These are phyloP conservation scores for Chascanopsetta lugubris DNA, from an alignment of 2,113 vertebrate species.

Conservation along the genomic window DNA sequence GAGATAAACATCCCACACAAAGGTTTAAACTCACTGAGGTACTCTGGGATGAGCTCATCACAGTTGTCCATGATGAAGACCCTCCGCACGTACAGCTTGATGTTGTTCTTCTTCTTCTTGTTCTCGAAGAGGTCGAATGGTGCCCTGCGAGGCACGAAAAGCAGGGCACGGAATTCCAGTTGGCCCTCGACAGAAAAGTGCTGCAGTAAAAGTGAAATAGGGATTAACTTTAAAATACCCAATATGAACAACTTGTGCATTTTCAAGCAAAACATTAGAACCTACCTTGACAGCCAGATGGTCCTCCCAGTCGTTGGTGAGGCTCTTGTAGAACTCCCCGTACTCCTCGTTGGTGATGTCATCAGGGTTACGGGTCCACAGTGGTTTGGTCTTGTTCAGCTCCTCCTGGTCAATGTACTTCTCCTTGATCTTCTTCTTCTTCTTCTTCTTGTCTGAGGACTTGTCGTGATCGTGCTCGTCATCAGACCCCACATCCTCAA, in stretches of 20 bases:
- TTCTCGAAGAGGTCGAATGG: constrained; percentile 96
- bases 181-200: constrained; percentile 99
- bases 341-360: constrained; percentile 96
- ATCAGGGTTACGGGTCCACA: constrained; percentile 96
- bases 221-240: background rate
- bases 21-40: constrained; percentile 88
- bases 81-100: constrained; percentile 93
- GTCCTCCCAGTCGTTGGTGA: constrained; percentile 88
- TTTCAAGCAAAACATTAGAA: background rate
- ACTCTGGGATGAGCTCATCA: constrained; percentile 94
- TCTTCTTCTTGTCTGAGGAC: constrained; percentile 79
- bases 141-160: constrained; percentile 92
- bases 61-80: constrained; percentile 99
- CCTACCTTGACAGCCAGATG: constrained; percentile 85
- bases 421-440: constrained; percentile 87
- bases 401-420: constrained; percentile 86
- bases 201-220: constrained; percentile 61
- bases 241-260: too few species aligned
- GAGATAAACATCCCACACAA: background rate
- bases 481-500: constrained; percentile 84
- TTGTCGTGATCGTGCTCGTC: constrained; percentile 80
- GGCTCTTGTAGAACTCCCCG: constrained; percentile 95
- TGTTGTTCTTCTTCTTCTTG: constrained; percentile 96
- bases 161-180: constrained; percentile 92
- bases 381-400: constrained; percentile 85